Conservation (phyloP, 2,797 vertebrate species). For the Tangara arthus region DNA sequence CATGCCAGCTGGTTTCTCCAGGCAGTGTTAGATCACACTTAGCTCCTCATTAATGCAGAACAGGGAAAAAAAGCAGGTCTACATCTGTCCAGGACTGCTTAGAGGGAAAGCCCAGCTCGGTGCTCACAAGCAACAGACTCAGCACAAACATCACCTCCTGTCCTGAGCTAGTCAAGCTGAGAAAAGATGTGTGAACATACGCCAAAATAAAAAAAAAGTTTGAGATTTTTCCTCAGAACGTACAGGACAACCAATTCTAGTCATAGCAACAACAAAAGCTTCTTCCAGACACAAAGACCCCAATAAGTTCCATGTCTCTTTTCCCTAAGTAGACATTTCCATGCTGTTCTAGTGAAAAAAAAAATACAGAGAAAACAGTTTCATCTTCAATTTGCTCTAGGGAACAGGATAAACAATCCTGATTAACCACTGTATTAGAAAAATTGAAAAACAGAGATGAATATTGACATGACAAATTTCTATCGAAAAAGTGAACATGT, state of each 20-base stretch:
- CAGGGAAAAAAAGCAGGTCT: background rate
- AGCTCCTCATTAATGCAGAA: constrained; percentile 33
- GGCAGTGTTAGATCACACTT: constrained; percentile 50
- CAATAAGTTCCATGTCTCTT: background rate
- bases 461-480: background rate
- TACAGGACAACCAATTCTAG: background rate
- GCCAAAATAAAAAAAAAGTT: background rate
- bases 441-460: background rate
- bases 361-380: background rate
- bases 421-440: background rate
- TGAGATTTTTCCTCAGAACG: background rate
- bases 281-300: background rate
- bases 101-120: background rate
- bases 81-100: background rate
- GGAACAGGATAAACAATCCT: background rate
- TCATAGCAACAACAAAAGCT: background rate
- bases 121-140: background rate
- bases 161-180: background rate
- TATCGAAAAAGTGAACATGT: background rate
- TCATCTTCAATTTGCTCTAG: background rate
- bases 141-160: background rate
- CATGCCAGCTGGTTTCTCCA: constrained; percentile 35
- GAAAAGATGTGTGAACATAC: background rate
- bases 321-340: background rate
- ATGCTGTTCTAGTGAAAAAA: background rate